Conservation (phyloP, 2,888 invertebrate species). For the Cryptocheilus praepositus region DNA sequence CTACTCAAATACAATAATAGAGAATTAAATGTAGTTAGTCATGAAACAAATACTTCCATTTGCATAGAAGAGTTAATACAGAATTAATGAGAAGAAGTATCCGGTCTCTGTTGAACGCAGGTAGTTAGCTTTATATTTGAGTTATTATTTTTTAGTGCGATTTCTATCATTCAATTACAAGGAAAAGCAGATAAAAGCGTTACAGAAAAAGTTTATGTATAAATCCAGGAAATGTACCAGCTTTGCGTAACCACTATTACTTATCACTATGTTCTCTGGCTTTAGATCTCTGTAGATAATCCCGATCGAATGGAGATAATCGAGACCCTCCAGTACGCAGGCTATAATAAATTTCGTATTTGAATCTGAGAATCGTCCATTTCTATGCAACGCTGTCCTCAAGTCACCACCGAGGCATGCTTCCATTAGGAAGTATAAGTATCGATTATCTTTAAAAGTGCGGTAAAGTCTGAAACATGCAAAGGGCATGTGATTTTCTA, state of each 20-base stretch:
- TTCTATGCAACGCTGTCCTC: conserved; percentile 91
- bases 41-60: too few relatives aligned
- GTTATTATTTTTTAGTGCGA: too few relatives aligned
- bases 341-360: conserved; percentile 90
- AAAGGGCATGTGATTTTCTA: neutral
- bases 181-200: too few relatives aligned
- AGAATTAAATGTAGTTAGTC: too few relatives aligned
- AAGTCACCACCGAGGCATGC: conserved; percentile 95
- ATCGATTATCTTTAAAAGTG: conserved; percentile 93
- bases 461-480: conserved; percentile 82
- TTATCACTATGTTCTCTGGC: conserved; percentile 94
- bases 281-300: conserved; percentile 93
- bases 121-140: too few relatives aligned
- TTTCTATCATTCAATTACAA: too few relatives aligned
- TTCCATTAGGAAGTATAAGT: conserved; percentile 95
- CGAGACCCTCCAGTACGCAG: conserved; percentile 93
- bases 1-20: conserved; percentile 67
- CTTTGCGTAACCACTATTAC: conserved; percentile 89
- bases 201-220: neutral
- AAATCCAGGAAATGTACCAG: conserved; percentile 78
- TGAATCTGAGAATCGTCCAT: conserved; percentile 85
- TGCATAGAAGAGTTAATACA: too few relatives aligned
- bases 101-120: too few relatives aligned
- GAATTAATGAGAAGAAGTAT: too few relatives aligned
- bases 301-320: conserved; percentile 88